A percentile compares a stretch with the other conserved stretches of the same genome.
phyloP scores from a whole-genome alignment of 1,140 invertebrate genomes.

The Hormaphis cornu region DNA sequence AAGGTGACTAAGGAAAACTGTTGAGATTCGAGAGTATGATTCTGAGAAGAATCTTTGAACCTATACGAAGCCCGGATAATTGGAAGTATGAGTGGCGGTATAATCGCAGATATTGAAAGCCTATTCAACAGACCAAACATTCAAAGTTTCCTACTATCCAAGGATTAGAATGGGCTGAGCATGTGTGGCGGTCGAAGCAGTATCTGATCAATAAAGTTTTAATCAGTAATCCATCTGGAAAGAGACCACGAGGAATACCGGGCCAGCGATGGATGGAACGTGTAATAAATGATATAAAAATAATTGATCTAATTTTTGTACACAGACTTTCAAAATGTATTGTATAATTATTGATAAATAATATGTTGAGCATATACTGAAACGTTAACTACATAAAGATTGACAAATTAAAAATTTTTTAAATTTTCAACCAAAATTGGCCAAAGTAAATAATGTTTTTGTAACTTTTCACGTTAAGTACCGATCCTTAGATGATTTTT shows the following conservation, averaged over 20 bases:
- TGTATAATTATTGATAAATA: too few relatives aligned
- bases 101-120: conserved; percentile 17
- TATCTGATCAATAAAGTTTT: not conserved
- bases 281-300: conserved; percentile 10
- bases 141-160: not conserved
- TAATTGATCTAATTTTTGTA: not conserved
- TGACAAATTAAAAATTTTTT: too few relatives aligned
- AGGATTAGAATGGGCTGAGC: not conserved
- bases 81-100: conserved; percentile 25
- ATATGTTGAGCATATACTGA: too few relatives aligned
- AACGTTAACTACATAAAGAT: too few relatives aligned
- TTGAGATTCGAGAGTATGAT: conserved; percentile 29
- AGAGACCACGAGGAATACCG: not conserved
- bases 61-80: conserved; percentile 8
- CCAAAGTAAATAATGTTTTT: too few relatives aligned
- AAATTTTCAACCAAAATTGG: too few relatives aligned
- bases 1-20: conserved; percentile 24
- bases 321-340: too few relatives aligned
- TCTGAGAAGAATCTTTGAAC: conserved; percentile 25
- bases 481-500: too few relatives aligned
- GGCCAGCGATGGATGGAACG: not conserved
- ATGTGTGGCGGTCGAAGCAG: not conserved
- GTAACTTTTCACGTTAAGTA: too few relatives aligned
- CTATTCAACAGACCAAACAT: not conserved
- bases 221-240: not conserved